Conservation (phyloP, 2,797 vertebrate genomes). For the Menidia menidia region DNA sequence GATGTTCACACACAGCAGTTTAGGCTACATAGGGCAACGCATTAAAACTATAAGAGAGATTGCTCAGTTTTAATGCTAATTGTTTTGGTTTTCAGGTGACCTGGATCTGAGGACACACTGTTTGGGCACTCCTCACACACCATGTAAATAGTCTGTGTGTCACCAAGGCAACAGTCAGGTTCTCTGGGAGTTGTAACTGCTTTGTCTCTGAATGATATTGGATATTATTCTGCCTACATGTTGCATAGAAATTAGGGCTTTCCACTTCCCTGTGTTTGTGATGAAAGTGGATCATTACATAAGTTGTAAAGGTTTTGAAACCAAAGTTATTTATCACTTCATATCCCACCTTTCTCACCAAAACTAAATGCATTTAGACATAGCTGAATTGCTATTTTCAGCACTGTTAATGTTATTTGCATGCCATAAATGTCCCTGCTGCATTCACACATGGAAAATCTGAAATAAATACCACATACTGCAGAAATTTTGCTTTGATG, state of each 20-base stretch:
- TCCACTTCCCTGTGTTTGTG: background rate
- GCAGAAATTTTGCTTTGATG: background rate
- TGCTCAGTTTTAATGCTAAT: constrained; percentile 23
- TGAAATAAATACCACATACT: background rate
- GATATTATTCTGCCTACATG: constrained; percentile 1
- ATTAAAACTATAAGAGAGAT: constrained; percentile 24
- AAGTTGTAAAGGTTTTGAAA: constrained; percentile 5
- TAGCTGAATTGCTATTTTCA: background rate
- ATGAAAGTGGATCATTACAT: constrained; percentile 2
- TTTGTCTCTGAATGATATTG: constrained; percentile 1
- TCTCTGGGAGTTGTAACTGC: constrained; percentile 3
- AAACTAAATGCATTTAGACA: background rate
- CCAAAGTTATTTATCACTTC: too few species aligned
- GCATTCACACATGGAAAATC: background rate
- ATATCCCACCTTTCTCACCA: too few species aligned
- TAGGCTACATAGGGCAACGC: background rate
- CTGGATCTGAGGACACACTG: background rate
- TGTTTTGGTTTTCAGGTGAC: constrained; percentile 25
- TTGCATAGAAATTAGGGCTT: background rate
- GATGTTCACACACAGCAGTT: constrained; percentile 7
- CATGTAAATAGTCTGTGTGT: constrained; percentile 4
- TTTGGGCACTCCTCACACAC: background rate
- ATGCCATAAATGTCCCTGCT: background rate
- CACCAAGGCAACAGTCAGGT: constrained; percentile 24
- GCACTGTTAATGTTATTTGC: background rate